Conservation (phyloP, 2,113 vertebrate species). For the Xenus cinereus region DNA sequence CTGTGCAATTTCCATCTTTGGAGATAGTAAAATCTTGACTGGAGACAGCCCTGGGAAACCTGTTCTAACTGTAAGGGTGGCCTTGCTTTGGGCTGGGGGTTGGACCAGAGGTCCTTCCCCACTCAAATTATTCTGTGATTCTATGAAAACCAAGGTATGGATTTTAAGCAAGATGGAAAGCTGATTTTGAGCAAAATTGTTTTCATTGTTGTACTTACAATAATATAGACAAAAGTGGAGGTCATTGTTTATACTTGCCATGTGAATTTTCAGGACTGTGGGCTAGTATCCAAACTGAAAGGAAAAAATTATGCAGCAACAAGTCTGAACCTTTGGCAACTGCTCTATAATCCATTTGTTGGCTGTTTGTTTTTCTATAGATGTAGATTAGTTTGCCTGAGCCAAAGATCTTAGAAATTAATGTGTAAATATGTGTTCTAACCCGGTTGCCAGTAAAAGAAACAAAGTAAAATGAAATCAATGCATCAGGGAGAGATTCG, state of each 20-base stretch:
- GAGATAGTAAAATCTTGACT: background rate
- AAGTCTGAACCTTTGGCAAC: constrained; percentile 35
- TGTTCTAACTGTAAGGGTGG: background rate
- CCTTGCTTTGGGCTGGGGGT: background rate
- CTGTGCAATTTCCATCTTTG: background rate
- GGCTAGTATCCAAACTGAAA: constrained; percentile 3
- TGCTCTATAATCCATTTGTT: constrained; percentile 45
- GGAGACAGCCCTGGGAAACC: background rate
- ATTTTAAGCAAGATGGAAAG: background rate
- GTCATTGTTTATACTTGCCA: background rate
- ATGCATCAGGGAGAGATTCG: background rate
- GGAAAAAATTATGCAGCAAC: constrained; percentile 31
- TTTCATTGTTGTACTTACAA: background rate
- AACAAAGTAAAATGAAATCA: constrained; percentile 27
- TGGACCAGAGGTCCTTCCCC: background rate
- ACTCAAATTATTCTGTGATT: background rate
- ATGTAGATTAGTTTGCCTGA: constrained; percentile 29
- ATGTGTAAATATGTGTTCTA: constrained; percentile 44
- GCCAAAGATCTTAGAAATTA: constrained; percentile 47
- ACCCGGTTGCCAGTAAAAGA: constrained; percentile 35
- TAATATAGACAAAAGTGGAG: background rate
- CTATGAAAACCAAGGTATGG: background rate
- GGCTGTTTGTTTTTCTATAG: constrained; percentile 47
- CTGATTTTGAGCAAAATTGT: background rate
- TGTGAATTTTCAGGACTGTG: background rate